These are phyloP conservation scores for Xiphorhynchus elegans DNA, from an alignment of 2,113 vertebrate genomes.

Conservation along the genomic window DNA sequence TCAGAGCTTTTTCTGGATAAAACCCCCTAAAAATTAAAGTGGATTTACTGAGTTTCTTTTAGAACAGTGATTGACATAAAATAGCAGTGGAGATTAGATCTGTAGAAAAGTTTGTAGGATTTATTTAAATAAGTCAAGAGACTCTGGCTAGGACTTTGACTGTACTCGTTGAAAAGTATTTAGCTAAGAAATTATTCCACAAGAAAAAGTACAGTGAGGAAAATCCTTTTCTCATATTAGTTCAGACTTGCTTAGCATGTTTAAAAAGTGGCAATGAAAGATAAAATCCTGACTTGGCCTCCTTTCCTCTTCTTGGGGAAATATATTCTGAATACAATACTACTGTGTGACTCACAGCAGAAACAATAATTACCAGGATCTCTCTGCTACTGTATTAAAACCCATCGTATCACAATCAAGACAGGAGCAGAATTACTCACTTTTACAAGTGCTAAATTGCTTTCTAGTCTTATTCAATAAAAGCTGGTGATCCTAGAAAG, in stretches of 20 bases:
- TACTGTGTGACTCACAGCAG: not conserved
- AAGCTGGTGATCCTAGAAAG: not conserved
- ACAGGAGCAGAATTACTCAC: not conserved
- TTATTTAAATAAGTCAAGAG: not conserved
- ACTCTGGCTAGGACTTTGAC: not conserved
- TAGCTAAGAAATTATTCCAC: slow-evolving; percentile 42
- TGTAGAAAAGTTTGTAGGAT: not conserved
- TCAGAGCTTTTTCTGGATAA: not conserved
- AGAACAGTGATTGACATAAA: not conserved
- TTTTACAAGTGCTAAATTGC: not conserved
- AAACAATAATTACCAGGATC: not conserved
- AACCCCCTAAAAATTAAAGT: not conserved
- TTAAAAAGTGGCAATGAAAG: slow-evolving; percentile 4
- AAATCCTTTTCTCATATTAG: slow-evolving; percentile 12
- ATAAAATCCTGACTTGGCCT: not conserved
- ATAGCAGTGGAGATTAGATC: not conserved
- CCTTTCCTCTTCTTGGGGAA: not conserved
- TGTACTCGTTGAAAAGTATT: not conserved
- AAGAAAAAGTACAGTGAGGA: not conserved
- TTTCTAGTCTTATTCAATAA: not conserved
- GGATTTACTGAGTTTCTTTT: slow-evolving; percentile 5
- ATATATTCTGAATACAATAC: not conserved
- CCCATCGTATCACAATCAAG: not conserved
- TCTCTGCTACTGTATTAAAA: not conserved
- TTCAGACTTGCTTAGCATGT: not conserved